Evolutionary conservation across 2,888 invertebrate genomes (phyloP).

Genomic region (Eupithecia pulchellata): DNA sequence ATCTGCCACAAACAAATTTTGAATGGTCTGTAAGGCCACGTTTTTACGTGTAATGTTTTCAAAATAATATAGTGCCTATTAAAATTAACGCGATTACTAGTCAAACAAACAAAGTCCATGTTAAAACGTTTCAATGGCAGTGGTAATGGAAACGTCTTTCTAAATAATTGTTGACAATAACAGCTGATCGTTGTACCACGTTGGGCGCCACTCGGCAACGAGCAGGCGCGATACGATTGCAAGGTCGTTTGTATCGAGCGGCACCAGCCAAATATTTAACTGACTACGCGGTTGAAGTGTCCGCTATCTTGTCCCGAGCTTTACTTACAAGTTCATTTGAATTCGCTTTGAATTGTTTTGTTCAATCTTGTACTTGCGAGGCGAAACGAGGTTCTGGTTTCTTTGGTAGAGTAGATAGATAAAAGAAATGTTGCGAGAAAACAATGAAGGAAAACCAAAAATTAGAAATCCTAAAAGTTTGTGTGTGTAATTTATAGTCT

Average conservation of each 20-base stretch:
- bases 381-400: background rate
- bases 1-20: background rate
- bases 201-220: constrained; percentile 60
- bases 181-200: constrained; percentile 66
- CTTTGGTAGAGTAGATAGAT: background rate
- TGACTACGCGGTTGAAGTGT: constrained; percentile 51
- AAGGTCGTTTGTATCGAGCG: constrained; percentile 75
- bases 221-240: constrained; percentile 63
- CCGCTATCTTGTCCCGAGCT: constrained; percentile 48
- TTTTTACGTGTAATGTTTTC: background rate
- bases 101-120: background rate
- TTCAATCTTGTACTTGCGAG: background rate
- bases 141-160: background rate
- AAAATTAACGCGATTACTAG: background rate
- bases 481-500: background rate
- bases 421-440: background rate
- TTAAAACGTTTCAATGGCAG: background rate
- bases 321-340: constrained; percentile 24
- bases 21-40: background rate
- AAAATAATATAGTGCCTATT: background rate
- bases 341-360: background rate
- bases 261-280: constrained; percentile 69
- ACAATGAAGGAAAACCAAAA: background rate
- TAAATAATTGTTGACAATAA: constrained; percentile 54
- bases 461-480: background rate